phyloP scores from a whole-genome alignment of 2,888 invertebrate genomes.

The Eupsilia transversa region DNA sequence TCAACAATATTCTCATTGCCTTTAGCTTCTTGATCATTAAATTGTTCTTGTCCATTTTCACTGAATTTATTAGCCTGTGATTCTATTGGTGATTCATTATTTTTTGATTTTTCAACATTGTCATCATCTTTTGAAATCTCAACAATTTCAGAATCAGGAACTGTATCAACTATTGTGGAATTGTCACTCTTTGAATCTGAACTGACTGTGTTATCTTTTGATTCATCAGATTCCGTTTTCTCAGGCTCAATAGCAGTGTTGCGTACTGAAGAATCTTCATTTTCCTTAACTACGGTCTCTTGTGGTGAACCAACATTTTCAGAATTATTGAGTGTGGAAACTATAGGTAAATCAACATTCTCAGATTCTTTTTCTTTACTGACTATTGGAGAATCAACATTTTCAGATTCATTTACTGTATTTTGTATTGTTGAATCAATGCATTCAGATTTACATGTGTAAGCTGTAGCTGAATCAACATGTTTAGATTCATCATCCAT shows the following conservation, averaged over 20 bases:
- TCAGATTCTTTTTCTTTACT: background rate
- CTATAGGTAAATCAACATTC: background rate
- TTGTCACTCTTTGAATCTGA: conserved; percentile 7
- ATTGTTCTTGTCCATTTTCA: background rate
- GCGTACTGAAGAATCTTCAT: background rate
- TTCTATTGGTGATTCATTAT: background rate
- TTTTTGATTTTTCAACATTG: background rate
- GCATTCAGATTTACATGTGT: background rate
- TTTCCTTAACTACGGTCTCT: background rate
- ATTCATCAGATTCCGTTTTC: background rate
- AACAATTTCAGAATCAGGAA: background rate
- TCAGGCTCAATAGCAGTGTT: background rate
- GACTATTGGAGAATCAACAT: background rate
- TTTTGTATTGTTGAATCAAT: background rate
- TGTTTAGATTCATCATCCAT: background rate
- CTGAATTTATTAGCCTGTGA: background rate
- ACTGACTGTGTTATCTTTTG: background rate
- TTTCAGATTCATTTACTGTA: background rate
- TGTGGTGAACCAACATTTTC: background rate
- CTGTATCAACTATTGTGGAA: background rate
- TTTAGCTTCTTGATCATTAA: background rate
- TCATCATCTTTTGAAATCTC: background rate
- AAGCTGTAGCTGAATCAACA: background rate
- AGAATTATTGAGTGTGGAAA: background rate
- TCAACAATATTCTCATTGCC: background rate